A percentile compares a stretch with the other conserved stretches of the same genome.
phyloP scores from a whole-genome alignment of 2,888 invertebrate genomes.

The Cosmia pyralina region DNA sequence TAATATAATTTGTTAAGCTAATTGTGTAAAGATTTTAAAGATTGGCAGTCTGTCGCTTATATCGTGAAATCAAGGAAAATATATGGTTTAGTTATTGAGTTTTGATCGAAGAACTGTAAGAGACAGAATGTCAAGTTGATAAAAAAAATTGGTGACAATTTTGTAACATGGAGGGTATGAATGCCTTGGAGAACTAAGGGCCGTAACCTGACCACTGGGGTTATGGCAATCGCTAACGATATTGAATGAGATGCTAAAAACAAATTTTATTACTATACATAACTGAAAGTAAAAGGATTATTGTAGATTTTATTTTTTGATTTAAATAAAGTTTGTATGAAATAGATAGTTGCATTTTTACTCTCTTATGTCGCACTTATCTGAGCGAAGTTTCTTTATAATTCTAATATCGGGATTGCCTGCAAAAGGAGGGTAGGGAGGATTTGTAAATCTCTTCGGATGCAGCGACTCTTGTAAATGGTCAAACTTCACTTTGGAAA shows the following conservation, averaged over 20 bases:
- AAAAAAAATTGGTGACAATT: slow-evolving; percentile 61
- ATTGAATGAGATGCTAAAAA: slow-evolving; percentile 80
- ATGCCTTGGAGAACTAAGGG: slow-evolving; percentile 73
- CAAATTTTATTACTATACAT: slow-evolving; percentile 85
- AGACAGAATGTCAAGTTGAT: slow-evolving; percentile 69
- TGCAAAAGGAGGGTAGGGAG: not conserved
- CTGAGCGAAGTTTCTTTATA: not conserved
- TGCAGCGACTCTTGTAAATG: not conserved
- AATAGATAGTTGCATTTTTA: slow-evolving; percentile 71
- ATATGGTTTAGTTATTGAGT: slow-evolving; percentile 60
- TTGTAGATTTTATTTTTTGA: slow-evolving; percentile 90
- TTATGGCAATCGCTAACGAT: slow-evolving; percentile 63
- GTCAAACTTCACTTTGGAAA: too few species aligned
- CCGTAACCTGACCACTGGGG: slow-evolving; percentile 51
- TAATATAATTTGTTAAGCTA: slow-evolving; percentile 90
- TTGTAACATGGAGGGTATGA: slow-evolving; percentile 72
- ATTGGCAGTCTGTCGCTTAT: slow-evolving; percentile 76
- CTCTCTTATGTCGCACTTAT: not conserved
- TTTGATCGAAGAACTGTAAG: slow-evolving; percentile 61
- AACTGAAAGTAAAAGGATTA: slow-evolving; percentile 85
- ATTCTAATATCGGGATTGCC: not conserved
- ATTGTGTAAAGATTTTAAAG: slow-evolving; percentile 82
- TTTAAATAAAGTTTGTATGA: slow-evolving; percentile 90
- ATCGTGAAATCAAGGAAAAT: slow-evolving; percentile 64
- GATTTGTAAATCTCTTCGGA: too few species aligned